phyloP scores from a whole-genome alignment of 2,113 vertebrate genomes.

The Anarhynchus alexandrinus region DNA sequence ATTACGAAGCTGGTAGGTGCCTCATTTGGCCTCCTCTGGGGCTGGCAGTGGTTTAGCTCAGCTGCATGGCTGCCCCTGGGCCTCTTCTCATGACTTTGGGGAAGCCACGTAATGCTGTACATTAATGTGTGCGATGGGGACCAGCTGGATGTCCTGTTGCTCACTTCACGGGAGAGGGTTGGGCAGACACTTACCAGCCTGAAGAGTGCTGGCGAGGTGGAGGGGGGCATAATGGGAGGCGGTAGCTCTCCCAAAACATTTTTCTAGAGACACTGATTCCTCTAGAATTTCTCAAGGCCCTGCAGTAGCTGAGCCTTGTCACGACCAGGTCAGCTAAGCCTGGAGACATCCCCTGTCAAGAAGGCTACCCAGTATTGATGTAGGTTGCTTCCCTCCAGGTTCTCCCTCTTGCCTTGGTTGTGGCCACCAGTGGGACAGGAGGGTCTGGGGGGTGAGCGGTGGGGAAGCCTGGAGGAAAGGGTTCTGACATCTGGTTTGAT shows the following conservation, averaged over 20 bases:
- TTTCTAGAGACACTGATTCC: not conserved
- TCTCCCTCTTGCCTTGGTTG: not conserved
- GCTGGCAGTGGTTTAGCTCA: not conserved
- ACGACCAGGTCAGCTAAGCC: not conserved
- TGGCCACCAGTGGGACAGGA: not conserved
- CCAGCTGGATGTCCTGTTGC: not conserved
- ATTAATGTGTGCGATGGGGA: fast-evolving
- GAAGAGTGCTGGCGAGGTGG: not conserved
- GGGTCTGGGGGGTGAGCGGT: not conserved
- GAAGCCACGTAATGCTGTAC: fast-evolving
- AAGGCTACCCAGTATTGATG: not conserved
- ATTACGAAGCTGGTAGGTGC: constrained; percentile 91
- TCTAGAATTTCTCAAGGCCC: not conserved
- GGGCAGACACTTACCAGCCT: not conserved
- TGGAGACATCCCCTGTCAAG: not conserved
- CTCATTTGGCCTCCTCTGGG: not conserved
- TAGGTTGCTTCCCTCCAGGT: not conserved
- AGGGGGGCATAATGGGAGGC: not conserved
- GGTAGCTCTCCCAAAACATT: not conserved
- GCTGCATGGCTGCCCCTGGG: not conserved
- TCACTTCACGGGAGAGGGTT: fast-evolving
- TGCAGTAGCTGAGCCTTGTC: not conserved
- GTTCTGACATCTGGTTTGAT: not conserved
- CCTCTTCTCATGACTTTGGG: not conserved
- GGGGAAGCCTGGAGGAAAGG: not conserved